Evolutionary conservation across 1,140 invertebrate species (phyloP), one percentile per base, ranked within the genome.

Genomic region (Macrotrachela quadricornifera): DNA sequence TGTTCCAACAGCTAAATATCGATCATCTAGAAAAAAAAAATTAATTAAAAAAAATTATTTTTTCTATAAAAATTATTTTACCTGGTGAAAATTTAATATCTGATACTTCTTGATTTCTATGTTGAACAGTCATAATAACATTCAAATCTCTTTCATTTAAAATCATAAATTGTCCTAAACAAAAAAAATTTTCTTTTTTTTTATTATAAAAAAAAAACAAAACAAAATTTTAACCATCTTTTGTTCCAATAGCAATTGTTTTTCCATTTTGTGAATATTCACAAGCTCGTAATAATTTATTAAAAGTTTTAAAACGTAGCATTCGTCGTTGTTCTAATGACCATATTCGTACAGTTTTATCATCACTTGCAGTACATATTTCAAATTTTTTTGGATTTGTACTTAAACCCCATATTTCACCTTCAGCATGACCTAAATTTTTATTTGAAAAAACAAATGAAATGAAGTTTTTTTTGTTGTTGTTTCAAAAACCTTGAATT

Each of bases 1-100:
- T 16, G 69, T 70, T 8, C 61, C 69, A 16, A 71, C 67, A n/a
- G 68, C 69, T 30, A 71, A 57, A 49, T 70, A 71, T 56, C 68
- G 69, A 15, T 67, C 67, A 12, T 47, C 17, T 37, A 30, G 9
- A 30, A 30, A 30, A 2, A 2, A 30, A 30, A 30, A 4, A 30
- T 4, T 30, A 8, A 30, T 21, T 37, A 2, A 16, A 47, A 13
- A 3, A 54, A 40, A 14, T 6, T 15, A 3, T 16, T 3, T 21
- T 14, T n/a, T 38, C 38, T 1, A 15, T 45, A 43, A 42, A 18
- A n/a, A n/a, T n/a, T n/a, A n/a, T 54, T 49, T 44, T 61, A 65
- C 67, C 64, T 57, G 68, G 67, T 43, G 68, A 69, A 51, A 70
- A 70, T 51, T 62, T 63, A 21, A 71, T 64, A 56, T 71, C 69